Percentiles rank a stretch among this genome's conserved stretches.
Conservation (phyloP, 2,888 invertebrate species). For the Agonopterix alstromeriana region DNA sequence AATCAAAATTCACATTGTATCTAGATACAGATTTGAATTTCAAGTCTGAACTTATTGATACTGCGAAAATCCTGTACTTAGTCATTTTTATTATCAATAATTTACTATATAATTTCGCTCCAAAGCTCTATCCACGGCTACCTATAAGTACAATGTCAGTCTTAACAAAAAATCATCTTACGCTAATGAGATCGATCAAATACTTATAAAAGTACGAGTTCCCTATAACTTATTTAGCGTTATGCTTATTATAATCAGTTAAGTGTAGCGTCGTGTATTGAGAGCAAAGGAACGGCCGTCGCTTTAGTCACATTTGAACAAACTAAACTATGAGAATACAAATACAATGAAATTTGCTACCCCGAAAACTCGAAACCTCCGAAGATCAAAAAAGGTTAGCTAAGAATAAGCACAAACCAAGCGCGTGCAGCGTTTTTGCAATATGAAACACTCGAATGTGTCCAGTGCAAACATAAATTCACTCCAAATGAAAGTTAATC, state of each 20-base stretch:
- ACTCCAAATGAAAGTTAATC: conserved; percentile 24
- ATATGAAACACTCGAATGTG: conserved; percentile 18
- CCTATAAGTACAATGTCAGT: conserved; percentile 38
- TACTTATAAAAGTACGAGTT: conserved; percentile 20
- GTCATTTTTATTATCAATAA: background rate
- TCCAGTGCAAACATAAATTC: conserved; percentile 6
- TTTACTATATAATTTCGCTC: conserved; percentile 2
- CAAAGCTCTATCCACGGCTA: conserved; percentile 21
- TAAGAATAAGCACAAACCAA: conserved; percentile 11
- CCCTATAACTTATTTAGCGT: conserved; percentile 26
- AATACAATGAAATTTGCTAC: conserved; percentile 13
- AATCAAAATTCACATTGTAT: conserved; percentile 13
- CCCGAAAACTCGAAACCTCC: conserved; percentile 7
- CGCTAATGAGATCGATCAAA: conserved; percentile 36
- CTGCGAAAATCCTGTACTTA: background rate
- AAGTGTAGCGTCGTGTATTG: conserved; percentile 16
- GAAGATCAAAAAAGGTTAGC: conserved; percentile 9
- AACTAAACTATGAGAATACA: conserved; percentile 14
- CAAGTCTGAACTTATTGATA: conserved; percentile 9
- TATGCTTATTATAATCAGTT: conserved; percentile 27
- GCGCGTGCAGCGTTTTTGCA: conserved; percentile 15
- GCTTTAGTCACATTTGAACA: conserved; percentile 2
- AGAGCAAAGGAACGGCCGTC: conserved; percentile 12
- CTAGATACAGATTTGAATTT: conserved; percentile 23
- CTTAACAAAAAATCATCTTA: conserved; percentile 29